Conservation (phyloP, 2,888 invertebrate genomes). For the Habrosyne pyritoides region DNA sequence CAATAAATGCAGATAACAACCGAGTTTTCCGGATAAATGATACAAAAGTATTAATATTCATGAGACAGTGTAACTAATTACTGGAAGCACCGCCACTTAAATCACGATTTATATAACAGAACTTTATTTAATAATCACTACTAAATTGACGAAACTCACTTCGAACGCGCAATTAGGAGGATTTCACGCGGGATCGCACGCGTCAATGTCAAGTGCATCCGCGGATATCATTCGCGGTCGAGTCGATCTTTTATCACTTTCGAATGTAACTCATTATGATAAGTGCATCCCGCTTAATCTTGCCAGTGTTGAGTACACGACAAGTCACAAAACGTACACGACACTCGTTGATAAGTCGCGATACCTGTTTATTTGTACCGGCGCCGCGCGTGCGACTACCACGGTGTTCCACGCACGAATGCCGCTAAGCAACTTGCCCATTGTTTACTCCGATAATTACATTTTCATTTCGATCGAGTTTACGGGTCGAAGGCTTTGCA, state of each 20-base stretch:
- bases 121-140: conserved; percentile 33
- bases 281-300: conserved; percentile 59
- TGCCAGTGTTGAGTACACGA: conserved; percentile 55
- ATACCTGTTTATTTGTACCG: conserved; percentile 51
- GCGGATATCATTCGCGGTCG: conserved; percentile 48
- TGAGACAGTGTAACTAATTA: conserved; percentile 51
- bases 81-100: conserved; percentile 57
- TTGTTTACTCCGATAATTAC: conserved; percentile 81
- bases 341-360: conserved; percentile 46
- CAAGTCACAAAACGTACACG: conserved; percentile 64
- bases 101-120: conserved; percentile 47
- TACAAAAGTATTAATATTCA: conserved; percentile 65
- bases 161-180: conserved; percentile 23
- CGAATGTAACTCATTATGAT: conserved; percentile 49
- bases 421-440: conserved; percentile 64
- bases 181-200: conserved; percentile 36
- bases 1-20: conserved; percentile 67
- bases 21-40: conserved; percentile 62
- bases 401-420: conserved; percentile 76
- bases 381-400: conserved; percentile 66
- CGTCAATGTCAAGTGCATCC: conserved; percentile 67
- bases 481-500: conserved; percentile 71
- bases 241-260: conserved; percentile 41
- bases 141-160: conserved; percentile 26
- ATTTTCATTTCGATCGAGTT: conserved; percentile 78